Base-by-base conservation (phyloP, 2,888 invertebrate genomes). In the Rhagium mordax region DNA sequence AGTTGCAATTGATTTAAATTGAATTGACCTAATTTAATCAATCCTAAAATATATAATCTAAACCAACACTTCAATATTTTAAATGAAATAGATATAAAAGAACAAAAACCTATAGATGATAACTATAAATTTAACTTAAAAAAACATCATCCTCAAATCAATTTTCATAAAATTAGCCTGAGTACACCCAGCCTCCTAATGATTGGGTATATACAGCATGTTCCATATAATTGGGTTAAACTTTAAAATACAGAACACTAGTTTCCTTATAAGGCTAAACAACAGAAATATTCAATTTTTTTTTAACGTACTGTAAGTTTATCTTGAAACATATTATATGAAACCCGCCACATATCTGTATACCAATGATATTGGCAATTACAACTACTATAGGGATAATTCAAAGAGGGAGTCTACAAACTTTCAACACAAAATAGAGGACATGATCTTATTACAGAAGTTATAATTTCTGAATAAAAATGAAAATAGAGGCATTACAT, bases 351-450 rank as follows among this genome's bases (percentile, higher is more conserved):
- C 15, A 61, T 61, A 51, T 55, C 7, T 3, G 16, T 53, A 67
- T 41, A 18, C 47, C 55, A 41, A 57, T 8, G 15, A 10, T 67
- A 57, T 24, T 16, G 67, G 33, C 24, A 57, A 20, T 67, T 67
- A 67, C 55, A 57, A 47, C 67, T 67, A 67, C 67, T 15, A 57
- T 41, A 20, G 20, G 27, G 16, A 66, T 33, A 24, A 66, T 24
- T 47, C 29, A 51, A 53, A 15, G 49, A 41, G 29, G 53, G 65
- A 53, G 53, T 55, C 67, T 67, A 67, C 67, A 41, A 33, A 49
- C 61, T 57, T 47, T 21, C 24, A 24, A 66, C 33, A 18, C 51
- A 4, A 20, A 61, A 41, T 33, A 53, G 53, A 51, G 47, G 67
- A 67, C 57, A 67, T 55, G 57, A 55, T 47, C 21, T 41, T 41